Evolutionary conservation across 2,888 invertebrate genomes (phyloP).

Genomic region (Lycophotia porphyrea): DNA sequence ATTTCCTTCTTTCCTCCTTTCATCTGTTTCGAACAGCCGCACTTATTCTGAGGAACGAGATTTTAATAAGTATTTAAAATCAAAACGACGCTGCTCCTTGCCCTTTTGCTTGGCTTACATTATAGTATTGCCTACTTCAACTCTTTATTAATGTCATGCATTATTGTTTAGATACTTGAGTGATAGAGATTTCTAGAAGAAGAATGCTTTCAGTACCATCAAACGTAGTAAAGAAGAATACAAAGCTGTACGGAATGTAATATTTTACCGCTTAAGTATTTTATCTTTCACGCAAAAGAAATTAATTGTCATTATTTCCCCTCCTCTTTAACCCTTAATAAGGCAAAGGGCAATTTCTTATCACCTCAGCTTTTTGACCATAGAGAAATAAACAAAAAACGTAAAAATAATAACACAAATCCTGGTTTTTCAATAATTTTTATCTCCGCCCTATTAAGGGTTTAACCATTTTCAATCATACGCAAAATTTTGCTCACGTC

Average conservation of each 20-base stretch:
- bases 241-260: not conserved
- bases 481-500: not conserved
- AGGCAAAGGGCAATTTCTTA: too few species aligned
- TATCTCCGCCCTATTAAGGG: too few species aligned
- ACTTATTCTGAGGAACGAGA: conserved; percentile 60
- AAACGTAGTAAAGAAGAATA: not conserved
- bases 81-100: not conserved
- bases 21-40: conserved; percentile 59
- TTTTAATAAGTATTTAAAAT: conserved; percentile 2
- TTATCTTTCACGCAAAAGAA: not conserved
- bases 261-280: not conserved
- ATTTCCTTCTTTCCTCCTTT: conserved; percentile 62
- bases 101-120: not conserved
- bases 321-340: too few species aligned
- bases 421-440: too few species aligned
- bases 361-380: too few species aligned
- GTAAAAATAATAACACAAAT: too few species aligned
- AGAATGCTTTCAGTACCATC: not conserved
- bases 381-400: too few species aligned
- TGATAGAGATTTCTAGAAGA: not conserved
- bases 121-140: not conserved
- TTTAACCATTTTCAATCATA: not conserved
- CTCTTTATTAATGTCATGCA: not conserved
- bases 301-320: not conserved
- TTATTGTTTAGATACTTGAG: not conserved